Conservation (phyloP, 2,797 vertebrate species). For the Hoplostethus mediterraneus region DNA sequence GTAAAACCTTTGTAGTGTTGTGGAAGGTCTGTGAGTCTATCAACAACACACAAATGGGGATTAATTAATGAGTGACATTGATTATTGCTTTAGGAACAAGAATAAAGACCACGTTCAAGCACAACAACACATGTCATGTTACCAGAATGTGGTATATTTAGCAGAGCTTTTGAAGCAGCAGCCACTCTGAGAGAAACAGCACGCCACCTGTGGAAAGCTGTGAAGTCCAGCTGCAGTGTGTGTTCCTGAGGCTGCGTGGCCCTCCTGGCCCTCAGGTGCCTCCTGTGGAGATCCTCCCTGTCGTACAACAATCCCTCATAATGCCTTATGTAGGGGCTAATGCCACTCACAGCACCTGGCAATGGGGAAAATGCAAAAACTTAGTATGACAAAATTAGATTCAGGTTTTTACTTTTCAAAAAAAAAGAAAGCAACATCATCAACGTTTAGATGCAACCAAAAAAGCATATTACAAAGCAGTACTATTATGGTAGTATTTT, state of each 20-base stretch:
- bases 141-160: not conserved
- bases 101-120: conserved; percentile 7
- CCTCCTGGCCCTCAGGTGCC: conserved; percentile 74
- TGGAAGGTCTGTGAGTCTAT: conserved; percentile 8
- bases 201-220: conserved; percentile 81
- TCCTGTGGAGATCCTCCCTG: conserved; percentile 71
- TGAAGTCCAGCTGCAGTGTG: conserved; percentile 77
- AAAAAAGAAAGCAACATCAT: too few species aligned
- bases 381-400: too few species aligned
- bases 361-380: not conserved
- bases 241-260: conserved; percentile 44
- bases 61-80: not conserved
- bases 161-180: conserved; percentile 5
- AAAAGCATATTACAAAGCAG: too few species aligned
- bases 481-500: too few species aligned
- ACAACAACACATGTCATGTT: not conserved
- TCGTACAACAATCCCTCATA: conserved; percentile 80
- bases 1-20: conserved; percentile 36
- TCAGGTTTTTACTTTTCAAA: too few species aligned
- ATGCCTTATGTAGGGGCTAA: conserved; percentile 79
- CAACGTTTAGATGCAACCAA: too few species aligned
- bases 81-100: conserved; percentile 6
- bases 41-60: conserved; percentile 4
- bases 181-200: not conserved
- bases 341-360: conserved; percentile 64